phyloP scores from a whole-genome alignment of 2,888 invertebrate species.

The Hofmannophila pseudospretella region DNA sequence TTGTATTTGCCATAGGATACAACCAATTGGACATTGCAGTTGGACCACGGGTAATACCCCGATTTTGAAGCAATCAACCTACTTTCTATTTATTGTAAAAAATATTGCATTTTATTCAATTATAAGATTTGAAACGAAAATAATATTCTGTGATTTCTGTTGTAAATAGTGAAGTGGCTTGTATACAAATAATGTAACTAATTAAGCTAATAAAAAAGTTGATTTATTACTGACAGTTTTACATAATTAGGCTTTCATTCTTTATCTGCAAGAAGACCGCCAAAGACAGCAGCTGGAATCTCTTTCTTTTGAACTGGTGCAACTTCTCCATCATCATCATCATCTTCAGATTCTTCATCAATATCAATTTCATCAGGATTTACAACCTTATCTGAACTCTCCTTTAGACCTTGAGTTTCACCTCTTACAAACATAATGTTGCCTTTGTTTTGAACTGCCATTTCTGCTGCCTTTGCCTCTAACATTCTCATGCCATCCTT shows the following conservation, averaged over 20 bases:
- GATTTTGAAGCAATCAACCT: no score
- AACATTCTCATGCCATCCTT: slow-evolving; percentile 93
- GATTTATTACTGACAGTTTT: slow-evolving; percentile 35
- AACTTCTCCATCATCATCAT: slow-evolving; percentile 74
- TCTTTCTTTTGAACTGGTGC: slow-evolving; percentile 89
- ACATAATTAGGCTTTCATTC: slow-evolving; percentile 12
- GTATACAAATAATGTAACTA: slow-evolving; percentile 41
- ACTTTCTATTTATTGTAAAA: no score
- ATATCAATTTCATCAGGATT: slow-evolving; percentile 95
- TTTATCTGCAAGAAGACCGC: slow-evolving; percentile 78
- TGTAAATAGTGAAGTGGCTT: slow-evolving; percentile 51
- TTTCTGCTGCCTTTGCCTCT: slow-evolving; percentile 89
- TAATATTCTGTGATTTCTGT: slow-evolving; percentile 58
- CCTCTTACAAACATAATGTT: slow-evolving; percentile 93
- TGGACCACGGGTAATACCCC: no score
- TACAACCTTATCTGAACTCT: slow-evolving; percentile 81
- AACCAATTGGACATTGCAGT: no score
- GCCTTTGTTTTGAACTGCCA: slow-evolving; percentile 74
- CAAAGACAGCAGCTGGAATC: slow-evolving; percentile 95
- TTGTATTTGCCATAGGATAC: no score
- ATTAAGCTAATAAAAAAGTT: slow-evolving; percentile 47
- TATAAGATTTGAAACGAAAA: slow-evolving; percentile 21
- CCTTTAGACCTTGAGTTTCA: slow-evolving; percentile 86
- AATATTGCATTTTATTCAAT: neutral
- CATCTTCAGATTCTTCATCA: slow-evolving; percentile 84